A percentile compares a stretch with the other conserved stretches of the same genome.
Evolutionary conservation across 1,140 invertebrate species (phyloP).

Genomic region (Trichonephila inaurata): DNA sequence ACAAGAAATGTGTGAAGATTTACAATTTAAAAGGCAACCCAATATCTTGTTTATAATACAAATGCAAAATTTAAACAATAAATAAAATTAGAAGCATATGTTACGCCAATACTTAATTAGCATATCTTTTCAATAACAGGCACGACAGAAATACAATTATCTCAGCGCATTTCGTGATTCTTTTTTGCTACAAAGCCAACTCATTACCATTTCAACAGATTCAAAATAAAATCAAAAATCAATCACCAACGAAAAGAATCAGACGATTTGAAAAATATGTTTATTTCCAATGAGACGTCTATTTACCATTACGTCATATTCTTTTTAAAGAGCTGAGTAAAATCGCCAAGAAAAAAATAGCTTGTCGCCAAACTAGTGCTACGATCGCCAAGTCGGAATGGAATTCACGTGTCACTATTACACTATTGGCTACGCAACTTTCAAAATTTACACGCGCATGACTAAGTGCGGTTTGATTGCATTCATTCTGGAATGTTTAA

Average conservation of each 20-base stretch:
- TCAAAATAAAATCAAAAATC: background rate
- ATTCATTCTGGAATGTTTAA: constrained; percentile 5
- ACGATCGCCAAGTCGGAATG: background rate
- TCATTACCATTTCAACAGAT: constrained; percentile 27
- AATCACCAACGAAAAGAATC: background rate
- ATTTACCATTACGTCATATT: background rate
- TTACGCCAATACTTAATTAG: background rate
- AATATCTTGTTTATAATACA: too few species aligned
- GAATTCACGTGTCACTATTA: too few species aligned
- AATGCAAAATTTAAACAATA: too few species aligned
- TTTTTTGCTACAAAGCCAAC: background rate
- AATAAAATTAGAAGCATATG: background rate
- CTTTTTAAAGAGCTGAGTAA: background rate
- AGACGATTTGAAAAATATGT: too few species aligned
- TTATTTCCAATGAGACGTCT: too few species aligned
- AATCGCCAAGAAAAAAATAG: background rate
- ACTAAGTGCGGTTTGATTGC: constrained; percentile 27
- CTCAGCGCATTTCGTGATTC: background rate
- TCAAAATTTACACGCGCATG: constrained; percentile 15
- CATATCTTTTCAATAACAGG: background rate
- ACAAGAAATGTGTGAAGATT: background rate
- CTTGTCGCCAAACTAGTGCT: background rate
- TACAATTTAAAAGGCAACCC: too few species aligned
- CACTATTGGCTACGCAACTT: background rate
- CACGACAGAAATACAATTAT: background rate